phyloP scores from a whole-genome alignment of 2,113 vertebrate species.

The Athene noctua region DNA sequence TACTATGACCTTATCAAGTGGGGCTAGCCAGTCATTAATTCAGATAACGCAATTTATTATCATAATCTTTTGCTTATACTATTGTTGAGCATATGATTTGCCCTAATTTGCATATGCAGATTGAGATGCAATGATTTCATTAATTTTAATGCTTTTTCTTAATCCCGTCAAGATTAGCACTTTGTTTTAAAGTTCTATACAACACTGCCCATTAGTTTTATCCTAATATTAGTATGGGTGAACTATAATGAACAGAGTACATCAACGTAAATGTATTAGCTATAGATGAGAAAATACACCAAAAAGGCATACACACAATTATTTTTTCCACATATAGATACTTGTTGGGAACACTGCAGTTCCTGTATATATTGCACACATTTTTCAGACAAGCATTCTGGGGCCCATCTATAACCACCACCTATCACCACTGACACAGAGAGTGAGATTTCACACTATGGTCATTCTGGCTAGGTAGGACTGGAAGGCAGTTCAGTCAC shows the following conservation, averaged over 20 bases:
- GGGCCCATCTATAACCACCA: background rate
- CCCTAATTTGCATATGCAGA: conserved; percentile 67
- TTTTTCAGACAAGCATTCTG: background rate
- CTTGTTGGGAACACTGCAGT: background rate
- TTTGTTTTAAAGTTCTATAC: conserved; percentile 23
- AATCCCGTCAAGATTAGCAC: conserved; percentile 57
- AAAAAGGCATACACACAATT: background rate
- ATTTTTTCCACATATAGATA: background rate
- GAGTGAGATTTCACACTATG: background rate
- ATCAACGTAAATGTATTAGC: background rate
- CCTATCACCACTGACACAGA: background rate
- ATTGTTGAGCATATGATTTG: conserved; percentile 36
- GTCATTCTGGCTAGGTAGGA: background rate
- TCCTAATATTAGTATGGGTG: background rate
- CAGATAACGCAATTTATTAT: conserved; percentile 63
- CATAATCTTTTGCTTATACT: conserved; percentile 56
- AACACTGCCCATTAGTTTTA: background rate
- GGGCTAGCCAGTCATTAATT: conserved; percentile 70
- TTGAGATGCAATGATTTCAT: conserved; percentile 61
- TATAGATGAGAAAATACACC: background rate
- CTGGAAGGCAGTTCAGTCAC: background rate
- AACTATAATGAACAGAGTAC: background rate
- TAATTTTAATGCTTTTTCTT: conserved; percentile 66
- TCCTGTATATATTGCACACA: no score
- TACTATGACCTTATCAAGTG: conserved; percentile 64